phyloP scores from a whole-genome alignment of 2,113 vertebrate species.

The Cephalopterus ornatus region DNA sequence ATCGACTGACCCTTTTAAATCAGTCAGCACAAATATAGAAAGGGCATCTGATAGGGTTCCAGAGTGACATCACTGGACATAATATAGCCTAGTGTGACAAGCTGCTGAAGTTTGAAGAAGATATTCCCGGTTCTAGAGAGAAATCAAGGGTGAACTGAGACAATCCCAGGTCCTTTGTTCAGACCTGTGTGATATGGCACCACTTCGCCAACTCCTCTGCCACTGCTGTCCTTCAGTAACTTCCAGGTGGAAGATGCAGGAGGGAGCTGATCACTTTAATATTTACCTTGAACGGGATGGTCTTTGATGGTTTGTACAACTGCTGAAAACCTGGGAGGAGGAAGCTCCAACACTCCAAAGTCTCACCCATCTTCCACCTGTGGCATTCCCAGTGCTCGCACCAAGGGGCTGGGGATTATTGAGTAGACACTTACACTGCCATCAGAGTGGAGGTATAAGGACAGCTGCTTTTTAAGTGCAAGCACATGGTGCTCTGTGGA shows the following conservation, averaged over 20 bases:
- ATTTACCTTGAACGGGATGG: not conserved
- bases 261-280: not conserved
- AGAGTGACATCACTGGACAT: not conserved
- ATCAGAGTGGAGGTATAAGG: not conserved
- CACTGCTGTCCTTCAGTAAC: not conserved
- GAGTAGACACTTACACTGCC: not conserved
- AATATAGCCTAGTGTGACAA: not conserved
- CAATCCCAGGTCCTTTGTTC: not conserved
- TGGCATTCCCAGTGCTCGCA: not conserved
- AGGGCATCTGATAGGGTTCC: not conserved
- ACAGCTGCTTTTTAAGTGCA: not conserved
- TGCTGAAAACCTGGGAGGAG: not conserved
- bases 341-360: not conserved
- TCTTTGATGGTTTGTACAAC: not conserved
- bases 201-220: not conserved
- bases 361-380: not conserved
- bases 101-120: not conserved
- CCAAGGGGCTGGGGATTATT: not conserved
- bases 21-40: not conserved
- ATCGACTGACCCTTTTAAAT: conserved; percentile 33
- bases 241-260: not conserved
- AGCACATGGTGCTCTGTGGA: not conserved
- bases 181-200: not conserved
- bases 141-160: not conserved
- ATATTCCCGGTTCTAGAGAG: not conserved